These are phyloP conservation scores for Lerista edwardsae DNA, from an alignment of 2,797 vertebrate genomes.

Conservation along the genomic window DNA sequence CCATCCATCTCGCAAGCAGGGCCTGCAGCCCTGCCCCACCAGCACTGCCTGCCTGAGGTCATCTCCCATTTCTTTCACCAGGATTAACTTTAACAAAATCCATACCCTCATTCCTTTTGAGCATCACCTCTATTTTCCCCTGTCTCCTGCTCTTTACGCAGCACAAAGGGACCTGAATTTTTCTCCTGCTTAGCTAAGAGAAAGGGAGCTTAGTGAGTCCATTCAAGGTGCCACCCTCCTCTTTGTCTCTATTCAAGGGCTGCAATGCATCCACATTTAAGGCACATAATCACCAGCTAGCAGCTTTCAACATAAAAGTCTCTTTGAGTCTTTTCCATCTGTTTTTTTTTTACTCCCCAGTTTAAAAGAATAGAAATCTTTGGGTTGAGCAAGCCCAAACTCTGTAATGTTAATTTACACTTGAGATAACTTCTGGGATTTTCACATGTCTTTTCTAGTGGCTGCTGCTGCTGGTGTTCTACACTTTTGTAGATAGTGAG, in stretches of 20 bases:
- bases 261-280: neutral
- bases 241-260: conserved; percentile 20
- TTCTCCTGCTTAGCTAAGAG: conserved; percentile 3
- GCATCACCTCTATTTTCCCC: conserved; percentile 4
- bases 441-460: no score
- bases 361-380: neutral
- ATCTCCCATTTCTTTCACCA: conserved; percentile 23
- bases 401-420: neutral
- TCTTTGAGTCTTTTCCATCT: neutral
- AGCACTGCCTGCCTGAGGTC: neutral
- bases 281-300: neutral
- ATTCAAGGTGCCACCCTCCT: conserved; percentile 7
- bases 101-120: conserved; percentile 16
- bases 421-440: neutral
- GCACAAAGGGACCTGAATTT: conserved; percentile 23
- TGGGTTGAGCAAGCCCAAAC: neutral
- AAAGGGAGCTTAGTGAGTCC: neutral
- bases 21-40: neutral
- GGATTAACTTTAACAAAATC: conserved; percentile 25
- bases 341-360: neutral
- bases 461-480: no score
- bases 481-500: no score
- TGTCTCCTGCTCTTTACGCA: neutral
- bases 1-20: neutral
- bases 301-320: conserved; percentile 19